A percentile compares a stretch with the other conserved stretches of the same genome.
Conservation (phyloP, 2,888 invertebrate species). For the Lithophane leautieri region DNA sequence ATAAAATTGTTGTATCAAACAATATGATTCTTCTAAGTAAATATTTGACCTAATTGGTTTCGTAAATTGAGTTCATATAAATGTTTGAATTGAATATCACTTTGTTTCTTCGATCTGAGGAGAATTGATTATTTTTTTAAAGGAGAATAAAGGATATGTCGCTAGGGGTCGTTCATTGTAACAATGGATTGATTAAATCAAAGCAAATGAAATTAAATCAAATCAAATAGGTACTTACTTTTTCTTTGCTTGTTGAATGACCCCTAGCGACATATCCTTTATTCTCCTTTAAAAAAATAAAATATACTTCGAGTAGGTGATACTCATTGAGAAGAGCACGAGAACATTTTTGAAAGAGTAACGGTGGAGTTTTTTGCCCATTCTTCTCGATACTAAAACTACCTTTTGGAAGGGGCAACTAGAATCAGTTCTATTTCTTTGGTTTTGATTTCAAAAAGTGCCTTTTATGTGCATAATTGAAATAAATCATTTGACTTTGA, state of each 20-base stretch:
- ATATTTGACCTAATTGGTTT: slow-evolving; percentile 27
- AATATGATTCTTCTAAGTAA: slow-evolving; percentile 25
- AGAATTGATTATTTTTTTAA: too few species aligned
- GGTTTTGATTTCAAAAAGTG: too few species aligned
- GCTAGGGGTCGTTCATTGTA: too few species aligned
- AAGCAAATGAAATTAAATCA: slow-evolving; percentile 13
- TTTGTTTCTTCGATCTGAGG: slow-evolving; percentile 10
- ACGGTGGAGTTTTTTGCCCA: too few species aligned
- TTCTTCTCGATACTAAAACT: too few species aligned
- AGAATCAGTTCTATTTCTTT: too few species aligned
- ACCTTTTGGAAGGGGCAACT: too few species aligned
- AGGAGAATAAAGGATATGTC: too few species aligned
- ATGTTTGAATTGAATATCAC: slow-evolving; percentile 18
- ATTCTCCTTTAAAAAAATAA: not conserved
- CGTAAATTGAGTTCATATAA: slow-evolving; percentile 15
- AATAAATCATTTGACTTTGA: too few species aligned
- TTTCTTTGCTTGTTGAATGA: slow-evolving; percentile 16
- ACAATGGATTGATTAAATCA: slow-evolving; percentile 26
- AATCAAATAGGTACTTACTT: slow-evolving; percentile 1
- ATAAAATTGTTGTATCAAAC: slow-evolving; percentile 5
- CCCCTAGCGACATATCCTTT: not conserved
- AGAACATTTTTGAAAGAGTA: too few species aligned
- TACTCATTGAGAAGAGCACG: not conserved
- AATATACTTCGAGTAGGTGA: too few species aligned
- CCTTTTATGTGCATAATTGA: too few species aligned